Evolutionary conservation across 2,797 vertebrate species (phyloP).

Genomic region (Urosaurus nigricauda): DNA sequence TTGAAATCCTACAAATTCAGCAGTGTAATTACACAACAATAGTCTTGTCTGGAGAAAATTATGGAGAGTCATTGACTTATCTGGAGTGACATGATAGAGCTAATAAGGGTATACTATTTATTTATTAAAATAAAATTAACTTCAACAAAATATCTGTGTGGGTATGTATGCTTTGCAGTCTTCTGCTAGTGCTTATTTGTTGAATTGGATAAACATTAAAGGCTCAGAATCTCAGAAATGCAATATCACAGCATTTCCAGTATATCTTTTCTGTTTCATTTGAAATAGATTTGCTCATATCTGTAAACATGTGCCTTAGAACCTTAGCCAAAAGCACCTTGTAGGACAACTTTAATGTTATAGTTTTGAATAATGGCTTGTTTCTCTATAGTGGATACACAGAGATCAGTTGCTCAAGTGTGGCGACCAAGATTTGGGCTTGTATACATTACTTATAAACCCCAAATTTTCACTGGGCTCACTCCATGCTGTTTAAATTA

Average conservation of each 20-base stretch:
- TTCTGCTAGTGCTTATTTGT: background rate
- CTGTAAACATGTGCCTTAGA: background rate
- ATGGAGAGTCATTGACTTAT: too few species aligned
- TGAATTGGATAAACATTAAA: background rate
- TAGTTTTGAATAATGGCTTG: background rate
- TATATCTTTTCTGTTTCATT: background rate
- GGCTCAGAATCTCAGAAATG: background rate
- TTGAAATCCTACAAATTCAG: too few species aligned
- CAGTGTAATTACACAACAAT: too few species aligned
- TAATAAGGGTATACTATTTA: background rate
- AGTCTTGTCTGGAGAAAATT: too few species aligned
- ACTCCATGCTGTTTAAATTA: too few species aligned
- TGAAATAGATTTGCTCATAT: background rate
- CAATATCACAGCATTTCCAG: background rate
- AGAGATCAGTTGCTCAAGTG: background rate
- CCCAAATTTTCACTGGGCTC: too few species aligned
- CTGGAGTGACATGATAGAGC: too few species aligned
- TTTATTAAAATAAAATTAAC: conserved; percentile 7
- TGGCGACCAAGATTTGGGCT: background rate
- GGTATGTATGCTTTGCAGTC: background rate
- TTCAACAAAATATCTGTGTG: background rate
- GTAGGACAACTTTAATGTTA: background rate
- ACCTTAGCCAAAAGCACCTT: background rate
- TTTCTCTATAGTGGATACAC: background rate
- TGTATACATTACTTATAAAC: background rate